Evolutionary conservation across 2,888 invertebrate genomes (phyloP), one percentile per base, ranked within the genome.

Genomic region (Bhutanitis thaidina): DNA sequence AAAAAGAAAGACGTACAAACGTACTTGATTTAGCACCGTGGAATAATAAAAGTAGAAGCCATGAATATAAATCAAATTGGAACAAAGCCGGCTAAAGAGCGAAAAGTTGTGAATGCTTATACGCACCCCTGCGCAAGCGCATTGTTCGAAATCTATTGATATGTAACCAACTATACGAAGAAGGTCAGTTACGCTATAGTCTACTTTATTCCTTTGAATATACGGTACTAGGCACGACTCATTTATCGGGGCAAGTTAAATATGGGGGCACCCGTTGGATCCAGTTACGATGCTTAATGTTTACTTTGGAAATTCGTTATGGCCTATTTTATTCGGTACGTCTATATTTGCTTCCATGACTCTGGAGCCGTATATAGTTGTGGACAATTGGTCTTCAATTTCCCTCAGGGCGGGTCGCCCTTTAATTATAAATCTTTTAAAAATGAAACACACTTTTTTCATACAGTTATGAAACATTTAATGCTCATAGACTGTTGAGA

Each of bases 41-140:
- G 80, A 80, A 86, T 82, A 85, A 84, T 86, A 84, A 74, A 71
- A 81, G 78, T 72, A 75, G 34, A 70, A 69, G 71, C 73, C 77
- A 89, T 89, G 88, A 89, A 89, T 89, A 88, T 89, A 89, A 88
- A 89, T 89, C 89, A 88, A 86, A 88, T 77, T 71, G 78, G 86
- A 83, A 89, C 88, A 89, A 89, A 78, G 71, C 64, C 58, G 63
- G 73, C 74, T 88, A 89, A 88, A 89, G 85, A 89, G 86, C 87
- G 86, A 87, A 85, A 83, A 87, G 77, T 86, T 80, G 83, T 87
- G 85, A 87, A 87, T 83, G 81, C 77, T 76, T 69, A 61, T 68
- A 69, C 74, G 80, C 81, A 82, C 85, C 84, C 86, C 75, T 51
- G 50, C 50, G 66, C 65, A 34, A 49, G 65, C 61, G 69, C 77